phyloP scores from a whole-genome alignment of 2,888 invertebrate genomes.

The Druceiella hillmani region DNA sequence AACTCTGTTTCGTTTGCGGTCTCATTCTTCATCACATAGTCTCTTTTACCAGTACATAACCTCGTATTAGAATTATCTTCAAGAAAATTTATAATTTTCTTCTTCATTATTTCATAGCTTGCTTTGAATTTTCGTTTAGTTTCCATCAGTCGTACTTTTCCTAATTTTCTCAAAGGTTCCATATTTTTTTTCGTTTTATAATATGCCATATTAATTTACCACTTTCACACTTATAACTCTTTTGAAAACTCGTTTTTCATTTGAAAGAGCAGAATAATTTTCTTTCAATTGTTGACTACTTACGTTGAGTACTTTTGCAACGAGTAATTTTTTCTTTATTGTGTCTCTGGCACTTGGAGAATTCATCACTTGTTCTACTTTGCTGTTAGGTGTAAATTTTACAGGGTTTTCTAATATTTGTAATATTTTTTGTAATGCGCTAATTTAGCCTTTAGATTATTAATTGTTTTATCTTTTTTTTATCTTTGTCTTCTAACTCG shows the following conservation, averaged over 20 bases:
- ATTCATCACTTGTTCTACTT: slow-evolving; percentile 13
- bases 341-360: slow-evolving; percentile 15
- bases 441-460: slow-evolving; percentile 11
- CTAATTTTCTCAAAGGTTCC: slow-evolving; percentile 18
- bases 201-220: slow-evolving; percentile 14
- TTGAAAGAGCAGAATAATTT: slow-evolving; percentile 16
- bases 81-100: slow-evolving; percentile 13
- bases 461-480: slow-evolving; percentile 12
- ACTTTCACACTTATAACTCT: too few relatives aligned
- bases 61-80: slow-evolving; percentile 21
- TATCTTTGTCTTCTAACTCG: slow-evolving; percentile 18
- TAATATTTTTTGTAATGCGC: slow-evolving; percentile 15
- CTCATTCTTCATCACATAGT: slow-evolving; percentile 12
- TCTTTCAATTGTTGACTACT: slow-evolving; percentile 18
- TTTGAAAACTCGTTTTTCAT: too few relatives aligned
- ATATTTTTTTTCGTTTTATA: slow-evolving; percentile 20
- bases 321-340: slow-evolving; percentile 17
- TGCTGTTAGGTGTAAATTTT: slow-evolving; percentile 19
- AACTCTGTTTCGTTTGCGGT: slow-evolving; percentile 13
- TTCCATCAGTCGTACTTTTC: slow-evolving; percentile 13
- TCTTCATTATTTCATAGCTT: slow-evolving; percentile 12
- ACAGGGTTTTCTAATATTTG: slow-evolving; percentile 15
- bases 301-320: slow-evolving; percentile 16
- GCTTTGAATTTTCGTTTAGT: slow-evolving; percentile 7
- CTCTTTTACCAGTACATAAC: slow-evolving; percentile 18